Evolutionary conservation across 2,113 vertebrate genomes (phyloP).

Genomic region (Cheilinus undulatus): DNA sequence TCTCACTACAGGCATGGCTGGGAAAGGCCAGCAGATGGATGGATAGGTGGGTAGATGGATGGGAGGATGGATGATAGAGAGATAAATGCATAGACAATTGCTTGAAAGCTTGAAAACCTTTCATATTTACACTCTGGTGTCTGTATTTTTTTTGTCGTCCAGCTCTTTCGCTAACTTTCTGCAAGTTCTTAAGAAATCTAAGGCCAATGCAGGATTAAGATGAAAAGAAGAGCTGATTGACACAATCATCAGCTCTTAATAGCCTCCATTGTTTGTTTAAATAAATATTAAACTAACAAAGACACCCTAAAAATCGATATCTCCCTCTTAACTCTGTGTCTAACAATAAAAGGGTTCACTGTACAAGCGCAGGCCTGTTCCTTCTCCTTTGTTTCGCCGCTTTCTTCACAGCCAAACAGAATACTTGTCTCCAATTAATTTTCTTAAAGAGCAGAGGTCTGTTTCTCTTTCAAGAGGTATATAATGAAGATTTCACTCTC

Average conservation of each 20-base stretch:
- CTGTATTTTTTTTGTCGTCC: background rate
- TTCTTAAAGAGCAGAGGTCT: slow-evolving; percentile 63
- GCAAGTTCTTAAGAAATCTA: background rate
- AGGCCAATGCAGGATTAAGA: background rate
- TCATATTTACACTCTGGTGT: background rate
- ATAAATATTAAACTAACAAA: background rate
- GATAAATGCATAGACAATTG: slow-evolving; percentile 23
- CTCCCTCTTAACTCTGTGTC: background rate
- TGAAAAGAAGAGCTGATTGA: background rate
- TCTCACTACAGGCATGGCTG: slow-evolving; percentile 68
- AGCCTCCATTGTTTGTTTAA: background rate
- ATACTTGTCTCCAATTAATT: slow-evolving; percentile 64
- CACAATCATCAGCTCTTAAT: background rate
- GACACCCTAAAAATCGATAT: background rate
- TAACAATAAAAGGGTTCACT: slow-evolving; percentile 23
- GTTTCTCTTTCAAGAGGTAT: slow-evolving; percentile 66
- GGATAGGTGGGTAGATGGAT: slow-evolving; percentile 53
- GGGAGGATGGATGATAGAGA: slow-evolving; percentile 28
- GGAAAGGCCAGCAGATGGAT: slow-evolving; percentile 78
- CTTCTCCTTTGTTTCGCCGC: slow-evolving; percentile 26
- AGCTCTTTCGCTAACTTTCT: background rate
- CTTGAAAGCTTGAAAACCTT: slow-evolving; percentile 8
- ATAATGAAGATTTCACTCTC: slow-evolving; percentile 83
- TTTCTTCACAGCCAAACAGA: slow-evolving; percentile 28
- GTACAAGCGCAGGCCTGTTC: slow-evolving; percentile 20